Base-by-base conservation (phyloP, 2,113 vertebrate genomes). In the Atherinomorus stipes region DNA sequence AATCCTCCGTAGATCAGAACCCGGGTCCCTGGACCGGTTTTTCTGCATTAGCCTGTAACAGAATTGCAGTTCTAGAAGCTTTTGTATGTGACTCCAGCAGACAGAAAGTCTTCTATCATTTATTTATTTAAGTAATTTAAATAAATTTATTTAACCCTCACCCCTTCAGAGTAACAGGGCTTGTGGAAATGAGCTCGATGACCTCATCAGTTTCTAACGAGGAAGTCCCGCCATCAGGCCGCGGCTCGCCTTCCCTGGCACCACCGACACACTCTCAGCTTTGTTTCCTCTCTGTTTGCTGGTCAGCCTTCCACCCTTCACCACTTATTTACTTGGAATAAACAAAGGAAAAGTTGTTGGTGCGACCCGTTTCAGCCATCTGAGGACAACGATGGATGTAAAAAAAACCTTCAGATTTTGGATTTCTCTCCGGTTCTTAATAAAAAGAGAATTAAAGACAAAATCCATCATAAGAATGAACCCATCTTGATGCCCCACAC, bases 241-340 rank as follows among this genome's bases (percentile, higher is more conserved):
- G 61, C 1, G 72, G 44, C 73, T 81, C 25, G 4, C 45, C 60
- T 49, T 49, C 7, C 51, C 58, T 44, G 71, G 61, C 70, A 56
- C 70, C 11, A 0, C 31, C 0, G 6, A 34, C 45, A 76, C 77
- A 69, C 73, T 54, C 67, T 80, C 47, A 64, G 74, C 82, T 77
- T 80, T 80, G 82, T 80, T 73, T 74, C 54, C 40, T 62, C 65
- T 23, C 11, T 22, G 38, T 52, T 1, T 69, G 62, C 54, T 38
- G n/a, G n/a, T 0, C 34, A 61, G 21, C 0, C 31, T 47, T 15
- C 22, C 34, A 9, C 5, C 10, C 38, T 13, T 19, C 26, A 13
- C 57, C 21, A 25, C 74, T 50, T 0, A 19, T 69, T 42, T 57
- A 31, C 28, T 65, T 7, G 4, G 16, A 26, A 13, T 10, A 57